Base-by-base conservation (phyloP, 2,797 vertebrate species). In the Lemur catta region DNA sequence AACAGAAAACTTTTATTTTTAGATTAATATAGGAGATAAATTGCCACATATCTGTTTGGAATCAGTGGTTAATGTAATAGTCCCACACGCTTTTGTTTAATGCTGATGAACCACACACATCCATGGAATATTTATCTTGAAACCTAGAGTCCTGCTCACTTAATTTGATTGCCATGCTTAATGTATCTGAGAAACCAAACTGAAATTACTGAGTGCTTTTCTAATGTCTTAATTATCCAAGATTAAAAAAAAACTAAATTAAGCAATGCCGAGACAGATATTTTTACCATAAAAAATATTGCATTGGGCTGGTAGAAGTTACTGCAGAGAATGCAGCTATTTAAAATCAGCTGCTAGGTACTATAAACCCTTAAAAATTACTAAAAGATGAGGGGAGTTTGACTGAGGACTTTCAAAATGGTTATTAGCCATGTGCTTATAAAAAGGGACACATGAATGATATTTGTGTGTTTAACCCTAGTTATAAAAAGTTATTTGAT, bases 401-500 rank as follows among this genome's bases (percentile, higher is more conserved):
- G 84, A 89, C 74, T 35, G 59, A 89, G 75, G 75, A 89, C 63
- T 91, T 94, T 95, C 52, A 93, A 50, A 86, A 91, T 79, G 20
- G 74, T 89, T 95, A 92, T 84, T 96, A 95, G 89, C 86, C 38
- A 11, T 81, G 75, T 84, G 76, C 89, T 95, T 94, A 79, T 88
- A 96, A 96, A 95, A 93, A 89, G 85, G 52, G 75, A 94, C 85
- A 95, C 82, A 55, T 87, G 89, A 84, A 86, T 96, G 91, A 84
- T 95, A 97, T 96, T 95, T 97, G 96, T 97, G 80, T 96, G 76
- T 81, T 96, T 97, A 96, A 96, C 80, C 67, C 81, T n/a, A 38
- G 85, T 95, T 96, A 91, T 95, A 97, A 97, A 96, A 97, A 97
- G 89, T 63, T 94, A 94, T 88, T 97, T 97, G 94, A 96, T 52